Conservation (phyloP, 2,797 vertebrate species). For the Clarias pachynema region DNA sequence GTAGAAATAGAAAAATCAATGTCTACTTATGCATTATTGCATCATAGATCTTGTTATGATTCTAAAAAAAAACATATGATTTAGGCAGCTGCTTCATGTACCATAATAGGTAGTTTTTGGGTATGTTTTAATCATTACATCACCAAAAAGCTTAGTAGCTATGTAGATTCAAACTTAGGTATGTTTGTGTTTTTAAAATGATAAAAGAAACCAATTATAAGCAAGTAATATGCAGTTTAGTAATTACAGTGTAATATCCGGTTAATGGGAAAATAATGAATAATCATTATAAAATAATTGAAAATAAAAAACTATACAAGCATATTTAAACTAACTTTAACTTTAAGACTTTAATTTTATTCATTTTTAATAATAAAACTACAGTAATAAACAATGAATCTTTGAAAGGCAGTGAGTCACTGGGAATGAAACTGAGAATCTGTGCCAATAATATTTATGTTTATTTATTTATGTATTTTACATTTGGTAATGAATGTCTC, state of each 20-base stretch:
- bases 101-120: neutral
- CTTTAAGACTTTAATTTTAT: neutral
- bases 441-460: neutral
- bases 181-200: neutral
- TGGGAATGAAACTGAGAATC: neutral
- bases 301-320: neutral
- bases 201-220: neutral
- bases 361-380: neutral
- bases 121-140: neutral
- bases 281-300: neutral
- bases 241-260: neutral
- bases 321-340: neutral
- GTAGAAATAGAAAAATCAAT: neutral
- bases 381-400: neutral
- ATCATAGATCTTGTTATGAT: neutral
- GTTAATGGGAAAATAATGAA: neutral
- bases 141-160: neutral
- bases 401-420: neutral
- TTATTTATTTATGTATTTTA: neutral
- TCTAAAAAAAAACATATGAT: too few species aligned
- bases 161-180: neutral
- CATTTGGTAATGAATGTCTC: neutral
- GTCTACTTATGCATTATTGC: neutral
- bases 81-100: neutral
- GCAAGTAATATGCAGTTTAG: neutral